Percentiles rank a stretch among this genome's conserved stretches.
phyloP scores from a whole-genome alignment of 2,888 invertebrate genomes.

The Steinernema carpocapsae region DNA sequence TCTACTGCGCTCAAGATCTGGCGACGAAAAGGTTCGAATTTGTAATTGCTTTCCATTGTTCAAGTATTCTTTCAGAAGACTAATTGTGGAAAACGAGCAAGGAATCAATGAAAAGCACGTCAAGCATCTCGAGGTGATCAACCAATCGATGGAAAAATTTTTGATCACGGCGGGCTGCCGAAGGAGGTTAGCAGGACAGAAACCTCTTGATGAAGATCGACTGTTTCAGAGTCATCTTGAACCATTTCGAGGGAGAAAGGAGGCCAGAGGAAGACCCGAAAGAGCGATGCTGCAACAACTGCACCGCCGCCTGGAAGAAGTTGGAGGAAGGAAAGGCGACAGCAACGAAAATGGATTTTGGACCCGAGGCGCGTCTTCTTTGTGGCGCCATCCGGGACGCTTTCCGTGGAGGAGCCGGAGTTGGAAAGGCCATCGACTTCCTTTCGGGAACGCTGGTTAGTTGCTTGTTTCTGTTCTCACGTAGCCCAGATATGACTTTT shows the following conservation, averaged over 20 bases:
- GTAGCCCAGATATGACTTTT: neutral
- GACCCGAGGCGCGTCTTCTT: constrained; percentile 46
- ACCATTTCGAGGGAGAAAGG: constrained; percentile 51
- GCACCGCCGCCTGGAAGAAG: constrained; percentile 22
- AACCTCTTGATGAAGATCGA: neutral
- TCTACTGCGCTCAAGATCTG: constrained; percentile 82
- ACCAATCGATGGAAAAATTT: constrained; percentile 73
- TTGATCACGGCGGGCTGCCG: constrained; percentile 74
- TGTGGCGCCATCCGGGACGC: constrained; percentile 47
- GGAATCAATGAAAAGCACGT: constrained; percentile 41
- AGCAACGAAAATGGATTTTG: constrained; percentile 42
- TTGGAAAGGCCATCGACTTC: constrained; percentile 53
- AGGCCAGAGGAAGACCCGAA: constrained; percentile 40
- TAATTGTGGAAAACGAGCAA: neutral
- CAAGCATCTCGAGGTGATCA: constrained; percentile 72
- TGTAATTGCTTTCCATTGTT: constrained; percentile 14
- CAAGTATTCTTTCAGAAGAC: neutral
- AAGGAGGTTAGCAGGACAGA: neutral
- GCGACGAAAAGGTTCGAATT: neutral
- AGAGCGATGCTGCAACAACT: constrained; percentile 55
- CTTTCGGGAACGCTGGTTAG: constrained; percentile 3
- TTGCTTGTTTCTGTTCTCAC: neutral
- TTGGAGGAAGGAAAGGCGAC: neutral
- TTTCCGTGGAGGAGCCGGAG: constrained; percentile 50
- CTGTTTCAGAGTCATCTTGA: constrained; percentile 53